phyloP scores from a whole-genome alignment of 2,797 vertebrate species.

The Sebastes reedi region DNA sequence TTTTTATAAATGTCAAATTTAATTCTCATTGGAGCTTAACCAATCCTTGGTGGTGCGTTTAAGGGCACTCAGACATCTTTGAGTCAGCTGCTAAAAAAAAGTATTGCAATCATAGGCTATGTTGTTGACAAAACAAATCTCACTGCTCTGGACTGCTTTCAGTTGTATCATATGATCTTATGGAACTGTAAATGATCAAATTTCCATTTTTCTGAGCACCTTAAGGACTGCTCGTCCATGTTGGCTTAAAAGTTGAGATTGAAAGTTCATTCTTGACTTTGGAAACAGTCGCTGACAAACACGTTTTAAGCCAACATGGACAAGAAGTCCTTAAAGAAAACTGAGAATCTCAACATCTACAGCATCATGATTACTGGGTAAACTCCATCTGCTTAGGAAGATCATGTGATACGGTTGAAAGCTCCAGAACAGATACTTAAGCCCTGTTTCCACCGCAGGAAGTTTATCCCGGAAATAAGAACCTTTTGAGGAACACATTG shows the following conservation, averaged over 20 bases:
- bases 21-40: neutral
- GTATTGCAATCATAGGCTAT: neutral
- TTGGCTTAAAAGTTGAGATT: neutral
- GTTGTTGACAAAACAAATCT: neutral
- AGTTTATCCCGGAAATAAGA: too few relatives aligned
- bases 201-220: neutral
- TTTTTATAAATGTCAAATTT: neutral
- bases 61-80: conserved; percentile 6
- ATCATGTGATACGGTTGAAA: neutral
- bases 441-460: too few relatives aligned
- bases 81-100: conserved; percentile 7
- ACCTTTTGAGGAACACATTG: too few relatives aligned
- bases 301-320: too few relatives aligned
- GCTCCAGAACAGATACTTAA: too few relatives aligned
- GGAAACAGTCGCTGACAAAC: too few relatives aligned
- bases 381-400: neutral
- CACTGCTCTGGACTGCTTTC: neutral
- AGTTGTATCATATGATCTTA: neutral
- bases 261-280: too few relatives aligned
- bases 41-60: neutral
- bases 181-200: neutral
- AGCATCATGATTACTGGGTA: too few relatives aligned
- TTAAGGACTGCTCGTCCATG: neutral
- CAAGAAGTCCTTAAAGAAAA: neutral
- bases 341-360: too few relatives aligned